Conservation (phyloP, 1,140 invertebrate genomes). For the Cepaea nemoralis region DNA sequence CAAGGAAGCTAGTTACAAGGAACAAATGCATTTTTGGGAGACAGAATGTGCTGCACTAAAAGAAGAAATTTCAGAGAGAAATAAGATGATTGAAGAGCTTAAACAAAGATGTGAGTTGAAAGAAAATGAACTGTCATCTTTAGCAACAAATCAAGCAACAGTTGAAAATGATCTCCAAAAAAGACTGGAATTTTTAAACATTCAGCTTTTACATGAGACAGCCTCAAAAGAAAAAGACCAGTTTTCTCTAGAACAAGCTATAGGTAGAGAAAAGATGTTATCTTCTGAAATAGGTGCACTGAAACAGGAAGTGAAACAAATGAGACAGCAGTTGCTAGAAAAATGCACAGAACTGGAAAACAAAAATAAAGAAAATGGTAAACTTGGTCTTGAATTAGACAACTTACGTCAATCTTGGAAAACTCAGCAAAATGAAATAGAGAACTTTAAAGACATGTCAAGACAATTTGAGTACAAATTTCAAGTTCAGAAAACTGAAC, state of each 20-base stretch:
- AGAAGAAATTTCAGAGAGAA: slow-evolving; percentile 13
- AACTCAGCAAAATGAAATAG: slow-evolving; percentile 8
- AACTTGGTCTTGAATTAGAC: slow-evolving; percentile 19
- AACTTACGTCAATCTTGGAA: background rate
- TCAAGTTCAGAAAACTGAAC: slow-evolving; percentile 13
- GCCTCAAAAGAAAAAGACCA: background rate
- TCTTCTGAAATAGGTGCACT: background rate
- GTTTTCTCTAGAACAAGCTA: background rate
- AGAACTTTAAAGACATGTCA: background rate
- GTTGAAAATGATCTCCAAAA: slow-evolving; percentile 22
- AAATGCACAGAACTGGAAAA: slow-evolving; percentile 29
- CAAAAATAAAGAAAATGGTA: slow-evolving; percentile 31
- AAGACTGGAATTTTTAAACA: slow-evolving; percentile 17
- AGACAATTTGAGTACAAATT: slow-evolving; percentile 1
- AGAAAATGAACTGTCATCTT: slow-evolving; percentile 1
- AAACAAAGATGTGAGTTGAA: background rate
- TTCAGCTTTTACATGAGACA: slow-evolving; percentile 28
- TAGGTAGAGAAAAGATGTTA: background rate
- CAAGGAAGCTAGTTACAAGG: background rate
- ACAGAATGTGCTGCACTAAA: background rate
- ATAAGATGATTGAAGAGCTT: background rate
- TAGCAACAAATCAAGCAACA: slow-evolving; percentile 8
- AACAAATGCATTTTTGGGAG: background rate
- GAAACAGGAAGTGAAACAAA: slow-evolving; percentile 20
- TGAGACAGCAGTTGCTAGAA: slow-evolving; percentile 19